Percentiles rank a stretch among this genome's conserved stretches.
Conservation (phyloP, 2,113 vertebrate species). For the Caranx melampygus region DNA sequence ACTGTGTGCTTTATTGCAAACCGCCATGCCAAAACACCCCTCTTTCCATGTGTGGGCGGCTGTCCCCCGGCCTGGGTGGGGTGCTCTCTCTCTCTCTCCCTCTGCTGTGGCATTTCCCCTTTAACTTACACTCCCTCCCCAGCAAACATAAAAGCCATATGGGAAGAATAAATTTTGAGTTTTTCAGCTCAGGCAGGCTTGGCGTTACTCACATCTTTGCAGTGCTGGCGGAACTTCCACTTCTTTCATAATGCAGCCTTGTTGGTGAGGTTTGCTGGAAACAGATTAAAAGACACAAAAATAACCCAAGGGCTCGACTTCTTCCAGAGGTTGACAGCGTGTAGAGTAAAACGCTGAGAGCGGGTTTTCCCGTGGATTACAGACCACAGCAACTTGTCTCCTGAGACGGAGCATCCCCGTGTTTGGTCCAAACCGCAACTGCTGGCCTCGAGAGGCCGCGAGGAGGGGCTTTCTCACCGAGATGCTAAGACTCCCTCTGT, state of each 20-base stretch:
- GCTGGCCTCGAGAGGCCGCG: constrained; percentile 33
- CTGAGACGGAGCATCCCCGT: constrained; percentile 53
- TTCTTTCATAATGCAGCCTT: constrained; percentile 36
- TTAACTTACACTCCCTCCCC: constrained; percentile 43
- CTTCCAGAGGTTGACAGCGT: constrained; percentile 10
- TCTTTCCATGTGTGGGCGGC: constrained; percentile 68
- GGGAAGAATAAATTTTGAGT: constrained; percentile 31
- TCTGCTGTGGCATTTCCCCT: constrained; percentile 52
- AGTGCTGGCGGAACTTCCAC: constrained; percentile 25
- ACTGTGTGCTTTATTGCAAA: constrained; percentile 64
- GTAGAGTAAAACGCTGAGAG: constrained; percentile 38
- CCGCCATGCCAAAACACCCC: constrained; percentile 49
- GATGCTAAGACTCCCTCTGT: constrained; percentile 55
- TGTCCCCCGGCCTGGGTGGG: constrained; percentile 62
- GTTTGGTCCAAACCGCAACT: constrained; percentile 55
- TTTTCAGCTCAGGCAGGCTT: constrained; percentile 17
- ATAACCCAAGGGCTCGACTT: constrained; percentile 28
- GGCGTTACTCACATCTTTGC: constrained; percentile 5
- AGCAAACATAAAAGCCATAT: constrained; percentile 56
- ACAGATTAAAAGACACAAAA: constrained; percentile 54
- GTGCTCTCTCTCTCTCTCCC: constrained; percentile 36
- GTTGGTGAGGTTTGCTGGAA: constrained; percentile 47
- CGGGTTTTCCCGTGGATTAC: constrained; percentile 41
- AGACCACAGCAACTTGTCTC: constrained; percentile 56
- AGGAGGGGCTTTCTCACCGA: constrained; percentile 63